phyloP scores from a whole-genome alignment of 1,140 invertebrate species.

The Aphis craccivora region DNA sequence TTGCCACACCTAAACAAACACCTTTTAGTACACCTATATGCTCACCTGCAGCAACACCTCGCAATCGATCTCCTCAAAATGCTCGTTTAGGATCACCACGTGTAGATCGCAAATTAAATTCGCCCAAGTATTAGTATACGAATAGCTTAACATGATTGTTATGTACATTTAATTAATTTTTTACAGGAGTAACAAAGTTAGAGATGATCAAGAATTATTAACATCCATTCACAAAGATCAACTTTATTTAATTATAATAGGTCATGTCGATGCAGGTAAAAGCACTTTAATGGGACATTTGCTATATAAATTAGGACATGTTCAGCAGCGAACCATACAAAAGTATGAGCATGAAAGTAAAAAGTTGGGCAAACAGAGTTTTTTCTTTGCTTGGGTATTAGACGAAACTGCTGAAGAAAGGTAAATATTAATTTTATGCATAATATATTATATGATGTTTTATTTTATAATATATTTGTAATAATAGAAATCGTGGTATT shows the following conservation, averaged over 20 bases:
- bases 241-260: conserved; percentile 94
- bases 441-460: background rate
- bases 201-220: conserved; percentile 66
- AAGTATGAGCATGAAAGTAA: conserved; percentile 98
- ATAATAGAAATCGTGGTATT: conserved; percentile 77
- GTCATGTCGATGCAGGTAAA: conserved; percentile 99
- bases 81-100: conserved; percentile 41
- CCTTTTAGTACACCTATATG: conserved; percentile 53
- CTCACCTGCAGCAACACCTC: conserved; percentile 42
- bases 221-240: conserved; percentile 79
- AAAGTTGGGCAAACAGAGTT: conserved; percentile 97
- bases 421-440: conserved; percentile 64
- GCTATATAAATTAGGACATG: conserved; percentile 87
- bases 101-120: conserved; percentile 61
- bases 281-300: conserved; percentile 97
- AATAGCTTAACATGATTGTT: background rate
- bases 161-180: background rate
- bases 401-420: conserved; percentile 99
- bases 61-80: conserved; percentile 49
- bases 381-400: conserved; percentile 98
- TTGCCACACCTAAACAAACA: conserved; percentile 50
- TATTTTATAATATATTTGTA: conserved; percentile 35
- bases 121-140: conserved; percentile 23
- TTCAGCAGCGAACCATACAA: conserved; percentile 90
- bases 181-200: conserved; percentile 13